These are phyloP conservation scores for Actenoides lindsayi DNA, from an alignment of 2,113 vertebrate genomes.

Conservation along the genomic window DNA sequence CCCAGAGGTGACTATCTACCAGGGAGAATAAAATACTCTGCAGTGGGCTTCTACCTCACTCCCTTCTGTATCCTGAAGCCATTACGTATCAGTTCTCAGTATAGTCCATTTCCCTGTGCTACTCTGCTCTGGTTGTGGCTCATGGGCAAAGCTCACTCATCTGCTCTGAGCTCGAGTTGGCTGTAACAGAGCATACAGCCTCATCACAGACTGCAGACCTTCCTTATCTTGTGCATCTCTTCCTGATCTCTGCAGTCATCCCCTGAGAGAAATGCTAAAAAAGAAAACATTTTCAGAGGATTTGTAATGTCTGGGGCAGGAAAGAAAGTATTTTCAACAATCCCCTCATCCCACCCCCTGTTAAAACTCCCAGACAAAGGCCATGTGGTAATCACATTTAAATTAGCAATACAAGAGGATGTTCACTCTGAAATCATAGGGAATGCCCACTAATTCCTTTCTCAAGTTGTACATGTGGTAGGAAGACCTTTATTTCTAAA, in stretches of 20 bases:
- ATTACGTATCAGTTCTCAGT: not conserved
- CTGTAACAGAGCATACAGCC: not conserved
- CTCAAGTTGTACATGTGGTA: not conserved
- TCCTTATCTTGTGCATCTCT: not conserved
- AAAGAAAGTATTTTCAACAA: not conserved
- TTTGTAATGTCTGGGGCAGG: not conserved
- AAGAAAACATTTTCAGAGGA: not conserved
- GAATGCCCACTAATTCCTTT: not conserved
- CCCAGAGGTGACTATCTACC: not conserved
- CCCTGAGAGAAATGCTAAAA: not conserved
- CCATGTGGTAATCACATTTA: not conserved
- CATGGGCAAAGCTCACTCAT: not conserved
- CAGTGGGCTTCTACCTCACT: not conserved
- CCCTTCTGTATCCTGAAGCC: not conserved
- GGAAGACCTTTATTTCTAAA: not conserved
- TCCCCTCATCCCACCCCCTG: not conserved
- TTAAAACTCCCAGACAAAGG: not conserved
- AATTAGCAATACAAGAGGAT: not conserved
- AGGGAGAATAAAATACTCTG: not conserved
- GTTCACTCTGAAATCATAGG: not conserved
- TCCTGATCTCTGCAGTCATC: not conserved
- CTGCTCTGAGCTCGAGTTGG: not conserved
- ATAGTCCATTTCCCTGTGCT: accelerated
- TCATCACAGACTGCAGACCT: not conserved
- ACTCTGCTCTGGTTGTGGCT: not conserved